Evolutionary conservation across 2,888 invertebrate genomes (phyloP).

Genomic region (Neocrepidodera transversa): DNA sequence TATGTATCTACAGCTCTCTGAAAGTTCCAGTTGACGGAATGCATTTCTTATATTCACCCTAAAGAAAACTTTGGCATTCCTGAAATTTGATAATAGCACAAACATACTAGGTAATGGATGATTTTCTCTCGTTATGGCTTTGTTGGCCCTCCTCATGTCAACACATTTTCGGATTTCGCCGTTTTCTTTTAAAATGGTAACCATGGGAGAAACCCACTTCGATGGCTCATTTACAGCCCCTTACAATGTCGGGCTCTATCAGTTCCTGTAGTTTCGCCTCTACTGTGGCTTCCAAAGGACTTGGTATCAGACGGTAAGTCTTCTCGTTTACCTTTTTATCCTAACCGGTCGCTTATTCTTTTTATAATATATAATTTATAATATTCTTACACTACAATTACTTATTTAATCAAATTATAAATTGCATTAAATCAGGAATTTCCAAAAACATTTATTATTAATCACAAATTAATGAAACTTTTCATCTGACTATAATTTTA

Average conservation of each 20-base stretch:
- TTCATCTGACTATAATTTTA: no score
- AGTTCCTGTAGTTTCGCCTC: constrained; percentile 41
- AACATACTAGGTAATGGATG: constrained; percentile 44
- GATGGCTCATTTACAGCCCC: constrained; percentile 43
- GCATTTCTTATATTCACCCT: constrained; percentile 49
- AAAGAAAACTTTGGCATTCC: constrained; percentile 40
- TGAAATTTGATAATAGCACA: constrained; percentile 41
- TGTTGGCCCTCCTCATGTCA: no score
- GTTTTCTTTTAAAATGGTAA: constrained; percentile 44
- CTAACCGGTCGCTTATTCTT: no score
- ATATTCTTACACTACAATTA: no score
- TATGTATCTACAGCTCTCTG: constrained; percentile 46
- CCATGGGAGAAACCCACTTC: no score
- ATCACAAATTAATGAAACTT: no score
- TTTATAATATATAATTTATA: no score
- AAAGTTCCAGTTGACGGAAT: constrained; percentile 54
- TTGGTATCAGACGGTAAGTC: constrained; percentile 43
- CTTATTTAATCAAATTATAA: no score
- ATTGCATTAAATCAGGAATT: no score
- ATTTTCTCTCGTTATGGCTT: constrained; percentile 42
- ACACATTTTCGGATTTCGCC: constrained; percentile 45
- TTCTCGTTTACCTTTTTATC: no score
- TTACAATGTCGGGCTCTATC: constrained; percentile 42
- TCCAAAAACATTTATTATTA: no score
- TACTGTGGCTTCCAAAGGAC: constrained; percentile 44